Conservation (phyloP, 2,888 invertebrate species). For the Sthenelais limicola region DNA sequence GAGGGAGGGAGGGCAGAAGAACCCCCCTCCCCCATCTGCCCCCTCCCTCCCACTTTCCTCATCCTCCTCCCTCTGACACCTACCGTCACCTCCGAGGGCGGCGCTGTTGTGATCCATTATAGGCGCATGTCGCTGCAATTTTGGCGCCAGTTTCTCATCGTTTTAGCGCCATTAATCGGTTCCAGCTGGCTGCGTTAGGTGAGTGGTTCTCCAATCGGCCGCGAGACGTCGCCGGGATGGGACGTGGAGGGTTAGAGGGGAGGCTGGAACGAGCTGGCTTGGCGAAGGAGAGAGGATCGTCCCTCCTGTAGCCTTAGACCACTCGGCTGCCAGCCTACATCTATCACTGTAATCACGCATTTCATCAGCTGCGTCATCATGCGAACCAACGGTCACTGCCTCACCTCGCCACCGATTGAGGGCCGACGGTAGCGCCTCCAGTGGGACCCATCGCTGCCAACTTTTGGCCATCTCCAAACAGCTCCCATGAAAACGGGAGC, state of each 20-base stretch:
- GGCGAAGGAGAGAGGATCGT: no score
- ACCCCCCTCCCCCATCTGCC: no score
- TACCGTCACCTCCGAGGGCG: slow-evolving; percentile 21
- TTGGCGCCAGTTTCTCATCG: slow-evolving; percentile 35
- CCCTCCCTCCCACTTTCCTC: no score
- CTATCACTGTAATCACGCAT: slow-evolving; percentile 40
- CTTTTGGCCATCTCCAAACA: no score
- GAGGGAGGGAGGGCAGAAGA: no score
- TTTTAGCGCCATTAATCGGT: slow-evolving; percentile 39
- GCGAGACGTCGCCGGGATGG: slow-evolving; percentile 30
- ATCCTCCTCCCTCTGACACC: slow-evolving; percentile 9
- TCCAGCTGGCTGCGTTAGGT: slow-evolving; percentile 31
- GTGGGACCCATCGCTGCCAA: slow-evolving; percentile 3
- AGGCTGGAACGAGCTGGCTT: slow-evolving; percentile 27
- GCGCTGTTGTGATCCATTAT: slow-evolving; percentile 25
- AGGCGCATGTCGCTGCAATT: slow-evolving; percentile 37
- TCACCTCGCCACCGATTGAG: slow-evolving; percentile 7
- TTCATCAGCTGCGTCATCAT: slow-evolving; percentile 35
- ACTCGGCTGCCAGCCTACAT: slow-evolving; percentile 27
- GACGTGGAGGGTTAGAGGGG: slow-evolving; percentile 16
- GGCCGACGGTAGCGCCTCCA: slow-evolving; percentile 21
- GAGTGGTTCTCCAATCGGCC: slow-evolving; percentile 34
- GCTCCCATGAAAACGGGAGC: no score
- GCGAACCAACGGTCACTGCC: slow-evolving; percentile 26
- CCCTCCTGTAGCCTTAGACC: slow-evolving; percentile 22